phyloP scores from a whole-genome alignment of 2,113 vertebrate genomes.

The Microcebus griseorufus region DNA sequence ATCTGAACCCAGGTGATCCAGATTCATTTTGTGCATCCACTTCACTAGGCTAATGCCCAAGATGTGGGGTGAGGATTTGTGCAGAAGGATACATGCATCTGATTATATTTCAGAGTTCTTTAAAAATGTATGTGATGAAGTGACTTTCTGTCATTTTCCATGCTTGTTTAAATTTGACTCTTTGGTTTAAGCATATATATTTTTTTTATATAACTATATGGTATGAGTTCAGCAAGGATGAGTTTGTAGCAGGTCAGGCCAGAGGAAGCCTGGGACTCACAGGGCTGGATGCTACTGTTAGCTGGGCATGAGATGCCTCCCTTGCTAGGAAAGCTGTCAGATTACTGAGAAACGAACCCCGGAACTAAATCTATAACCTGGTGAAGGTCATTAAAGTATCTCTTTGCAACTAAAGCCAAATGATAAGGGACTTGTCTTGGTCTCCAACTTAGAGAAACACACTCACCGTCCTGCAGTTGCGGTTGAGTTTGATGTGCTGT shows the following conservation, averaged over 20 bases:
- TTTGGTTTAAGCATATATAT: not conserved
- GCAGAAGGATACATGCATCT: not conserved
- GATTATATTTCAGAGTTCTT: not conserved
- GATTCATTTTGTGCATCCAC: accelerated
- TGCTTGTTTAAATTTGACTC: not conserved
- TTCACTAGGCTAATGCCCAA: not conserved
- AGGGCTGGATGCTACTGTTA: accelerated
- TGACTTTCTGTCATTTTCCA: not conserved
- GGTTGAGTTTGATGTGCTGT: not conserved
- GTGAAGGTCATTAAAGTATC: not conserved
- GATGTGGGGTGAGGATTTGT: not conserved
- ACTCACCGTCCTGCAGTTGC: accelerated
- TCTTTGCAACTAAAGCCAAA: not conserved
- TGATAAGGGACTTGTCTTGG: accelerated
- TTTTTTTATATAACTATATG: not conserved
- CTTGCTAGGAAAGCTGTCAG: not conserved
- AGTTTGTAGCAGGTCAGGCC: not conserved
- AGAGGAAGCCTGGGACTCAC: accelerated
- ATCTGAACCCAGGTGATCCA: accelerated
- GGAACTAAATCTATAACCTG: not conserved
- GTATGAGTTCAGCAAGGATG: not conserved
- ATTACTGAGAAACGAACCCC: not conserved
- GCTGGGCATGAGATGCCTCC: accelerated
- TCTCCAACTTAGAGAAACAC: not conserved
- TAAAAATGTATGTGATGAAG: not conserved